Conservation (phyloP, 2,888 invertebrate species). For the Rutpela maculata region DNA sequence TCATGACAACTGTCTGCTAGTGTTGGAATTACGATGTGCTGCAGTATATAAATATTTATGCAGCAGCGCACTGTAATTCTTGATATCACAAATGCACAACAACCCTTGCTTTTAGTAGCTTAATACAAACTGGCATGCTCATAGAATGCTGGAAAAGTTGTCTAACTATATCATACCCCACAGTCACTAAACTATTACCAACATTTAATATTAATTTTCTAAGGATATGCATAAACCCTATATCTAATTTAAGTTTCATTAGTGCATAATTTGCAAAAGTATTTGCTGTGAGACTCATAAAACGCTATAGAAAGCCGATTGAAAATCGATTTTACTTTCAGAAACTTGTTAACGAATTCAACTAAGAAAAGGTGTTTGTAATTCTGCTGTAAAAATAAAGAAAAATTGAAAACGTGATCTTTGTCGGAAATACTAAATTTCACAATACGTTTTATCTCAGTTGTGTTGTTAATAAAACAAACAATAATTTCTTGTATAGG, state of each 20-base stretch:
- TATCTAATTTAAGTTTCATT: not conserved
- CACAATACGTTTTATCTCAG: not conserved
- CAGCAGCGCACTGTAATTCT: too few relatives aligned
- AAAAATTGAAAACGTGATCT: slow-evolving; percentile 3
- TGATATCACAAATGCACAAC: too few relatives aligned
- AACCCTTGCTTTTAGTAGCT: too few relatives aligned
- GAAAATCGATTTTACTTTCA: not conserved
- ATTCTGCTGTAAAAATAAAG: not conserved
- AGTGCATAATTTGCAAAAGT: not conserved
- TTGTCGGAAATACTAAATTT: not conserved
- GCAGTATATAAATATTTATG: too few relatives aligned
- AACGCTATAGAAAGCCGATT: not conserved
- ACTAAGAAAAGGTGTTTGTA: not conserved
- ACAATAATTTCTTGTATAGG: not conserved
- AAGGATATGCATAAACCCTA: too few relatives aligned
- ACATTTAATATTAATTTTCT: too few relatives aligned
- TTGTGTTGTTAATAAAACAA: not conserved
- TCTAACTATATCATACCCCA: too few relatives aligned
- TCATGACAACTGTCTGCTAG: too few relatives aligned
- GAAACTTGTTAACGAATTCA: not conserved
- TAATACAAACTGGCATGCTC: too few relatives aligned
- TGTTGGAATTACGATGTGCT: too few relatives aligned
- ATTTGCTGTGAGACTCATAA: not conserved
- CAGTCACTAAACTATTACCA: too few relatives aligned
- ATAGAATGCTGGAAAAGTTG: too few relatives aligned